Evolutionary conservation across 2,888 invertebrate species (phyloP), one percentile per base, ranked within the genome.

Genomic region (Mythimna pallens): DNA sequence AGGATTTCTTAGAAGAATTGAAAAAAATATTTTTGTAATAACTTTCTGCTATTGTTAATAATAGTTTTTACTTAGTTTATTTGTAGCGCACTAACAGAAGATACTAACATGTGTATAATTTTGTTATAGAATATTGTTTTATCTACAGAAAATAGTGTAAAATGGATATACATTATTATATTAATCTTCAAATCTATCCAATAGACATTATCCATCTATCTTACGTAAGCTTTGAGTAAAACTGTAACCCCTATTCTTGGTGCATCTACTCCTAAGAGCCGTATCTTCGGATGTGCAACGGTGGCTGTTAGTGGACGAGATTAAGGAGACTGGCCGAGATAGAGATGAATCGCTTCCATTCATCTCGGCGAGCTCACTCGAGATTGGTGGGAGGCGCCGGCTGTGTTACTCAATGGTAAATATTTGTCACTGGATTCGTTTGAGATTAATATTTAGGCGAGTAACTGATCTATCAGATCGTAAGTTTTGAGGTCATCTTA

Each of bases 261-360:
- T 79, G 59, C 47, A 69, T 30, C 63, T 50, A 65, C 65, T 58
- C 20, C 79, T 61, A 62, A 79, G 63, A 83, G 58, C 71, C 63
- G 70, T 69, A 70, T 73, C 74, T 63, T 74, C 70, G 62, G 80
- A 84, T 78, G 80, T 82, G 73, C 84, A 82, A 83, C 88, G 77
- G 81, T 47, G 69, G 65, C 61, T 63, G 76, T 75, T 73, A 72
- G 70, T 67, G 72, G 80, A 79, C 78, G 75, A 79, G 76, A 86
- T 79, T 88, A 87, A 87, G 84, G 87, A 75, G 80, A 70, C 83
- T 82, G 81, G 55, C 70, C 65, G 54, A 80, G 87, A 87, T 85
- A 86, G 88, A 89, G 86, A 89, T 75, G 83, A 86, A 89, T 87
- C 81, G 76, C 30, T 74, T 68, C 81, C 75, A 89, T 89, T 85